A percentile compares a stretch with the other conserved stretches of the same genome.
These are phyloP conservation scores for Dysidea cf. avara DNA, from an alignment of 37 sponge, comb jelly and placozoan species.

Conservation along the genomic window DNA sequence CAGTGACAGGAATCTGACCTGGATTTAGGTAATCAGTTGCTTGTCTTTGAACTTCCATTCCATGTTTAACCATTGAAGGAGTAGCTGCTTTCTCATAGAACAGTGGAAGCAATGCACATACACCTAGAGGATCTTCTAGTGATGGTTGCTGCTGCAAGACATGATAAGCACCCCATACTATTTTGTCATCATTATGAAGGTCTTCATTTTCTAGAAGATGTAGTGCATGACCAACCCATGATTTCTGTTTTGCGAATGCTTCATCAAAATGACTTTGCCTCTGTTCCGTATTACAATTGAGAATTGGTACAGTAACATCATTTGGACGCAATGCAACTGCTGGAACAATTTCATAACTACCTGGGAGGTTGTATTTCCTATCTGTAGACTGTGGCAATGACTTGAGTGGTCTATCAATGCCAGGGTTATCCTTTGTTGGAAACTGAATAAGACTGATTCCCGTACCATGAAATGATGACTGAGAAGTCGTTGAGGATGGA, in stretches of 20 bases:
- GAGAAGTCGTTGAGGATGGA: constrained; percentile 38
- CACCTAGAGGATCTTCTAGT: constrained; percentile 10
- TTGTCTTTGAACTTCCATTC: constrained; percentile 23
- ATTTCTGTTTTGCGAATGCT: constrained; percentile 13
- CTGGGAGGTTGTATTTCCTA: constrained; percentile 9
- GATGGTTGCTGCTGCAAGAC: constrained; percentile 18
- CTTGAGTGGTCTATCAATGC: constrained; percentile 22
- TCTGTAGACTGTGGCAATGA: constrained; percentile 18
- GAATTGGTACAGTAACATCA: constrained; percentile 27
- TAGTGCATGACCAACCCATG: constrained; percentile 35
- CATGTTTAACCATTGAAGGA: constrained; percentile 42
- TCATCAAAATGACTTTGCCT: constrained; percentile 8
- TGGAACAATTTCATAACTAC: constrained; percentile 18
- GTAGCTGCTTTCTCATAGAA: constrained; percentile 38
- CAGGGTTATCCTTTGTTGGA: constrained; percentile 20
- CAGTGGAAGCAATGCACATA: constrained; percentile 35
- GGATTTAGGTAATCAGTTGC: constrained; percentile 37
- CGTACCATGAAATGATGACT: constrained; percentile 16
- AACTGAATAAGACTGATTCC: constrained; percentile 41
- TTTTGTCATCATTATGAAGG: constrained; percentile 3
- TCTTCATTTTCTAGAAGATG: constrained; percentile 23
- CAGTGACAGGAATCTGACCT: constrained; percentile 31
- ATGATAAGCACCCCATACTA: constrained; percentile 38
- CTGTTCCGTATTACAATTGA: constrained; percentile 7
- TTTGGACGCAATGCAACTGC: constrained; percentile 21